Percentiles rank a stretch among this genome's conserved stretches.
Evolutionary conservation across 2,888 invertebrate genomes (phyloP).

Genomic region (Neoscelio sp.): DNA sequence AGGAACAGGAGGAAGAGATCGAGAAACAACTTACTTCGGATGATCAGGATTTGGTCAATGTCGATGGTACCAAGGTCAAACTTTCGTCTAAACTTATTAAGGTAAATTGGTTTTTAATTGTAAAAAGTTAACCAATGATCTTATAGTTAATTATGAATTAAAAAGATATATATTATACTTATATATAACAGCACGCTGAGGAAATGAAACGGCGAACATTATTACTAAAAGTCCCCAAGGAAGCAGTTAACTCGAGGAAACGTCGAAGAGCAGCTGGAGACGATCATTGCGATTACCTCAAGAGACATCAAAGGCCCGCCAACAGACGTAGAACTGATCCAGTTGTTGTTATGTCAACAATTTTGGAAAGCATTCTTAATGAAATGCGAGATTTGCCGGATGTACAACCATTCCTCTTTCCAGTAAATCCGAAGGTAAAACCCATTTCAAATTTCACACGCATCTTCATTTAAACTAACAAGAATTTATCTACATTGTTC

Average conservation of each 20-base stretch:
- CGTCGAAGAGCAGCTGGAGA: slow-evolving; percentile 87
- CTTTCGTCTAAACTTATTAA: slow-evolving; percentile 93
- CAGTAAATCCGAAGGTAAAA: slow-evolving; percentile 96
- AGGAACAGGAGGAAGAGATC: slow-evolving; percentile 92
- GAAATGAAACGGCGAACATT: slow-evolving; percentile 92
- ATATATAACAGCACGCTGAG: slow-evolving; percentile 88
- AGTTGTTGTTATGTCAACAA: slow-evolving; percentile 95
- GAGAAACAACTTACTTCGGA: slow-evolving; percentile 90
- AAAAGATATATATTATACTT: neutral
- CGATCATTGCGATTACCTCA: slow-evolving; percentile 95
- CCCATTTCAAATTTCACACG: too few species aligned
- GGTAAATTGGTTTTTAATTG: slow-evolving; percentile 80
- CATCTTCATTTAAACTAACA: neutral
- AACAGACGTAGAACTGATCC: slow-evolving; percentile 98
- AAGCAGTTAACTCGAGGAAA: slow-evolving; percentile 87
- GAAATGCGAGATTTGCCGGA: slow-evolving; percentile 96
- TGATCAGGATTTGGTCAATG: slow-evolving; percentile 93
- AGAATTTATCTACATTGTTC: slow-evolving; percentile 6
- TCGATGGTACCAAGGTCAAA: slow-evolving; percentile 97
- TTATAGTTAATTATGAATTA: slow-evolving; percentile 3
- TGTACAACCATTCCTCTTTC: slow-evolving; percentile 96
- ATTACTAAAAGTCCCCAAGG: slow-evolving; percentile 91
- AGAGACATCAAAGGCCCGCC: slow-evolving; percentile 91
- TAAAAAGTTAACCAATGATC: slow-evolving; percentile 7
- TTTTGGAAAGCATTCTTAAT: slow-evolving; percentile 95